Percentiles rank a stretch among this genome's conserved stretches.
Evolutionary conservation across 2,888 invertebrate species (phyloP).

Genomic region (Lymantria dispar): DNA sequence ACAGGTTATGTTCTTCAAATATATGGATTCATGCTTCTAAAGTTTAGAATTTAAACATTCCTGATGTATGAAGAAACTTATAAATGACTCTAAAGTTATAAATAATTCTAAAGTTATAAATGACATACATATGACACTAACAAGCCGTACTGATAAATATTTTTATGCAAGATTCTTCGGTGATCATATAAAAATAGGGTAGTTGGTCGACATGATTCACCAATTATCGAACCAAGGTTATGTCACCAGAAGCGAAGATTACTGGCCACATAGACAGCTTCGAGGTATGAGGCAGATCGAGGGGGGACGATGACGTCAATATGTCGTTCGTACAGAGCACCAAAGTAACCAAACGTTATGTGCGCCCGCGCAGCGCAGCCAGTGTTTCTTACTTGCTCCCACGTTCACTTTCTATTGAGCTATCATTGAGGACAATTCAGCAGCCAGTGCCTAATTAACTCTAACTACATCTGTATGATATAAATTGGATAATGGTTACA

Average conservation of each 20-base stretch:
- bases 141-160: no score
- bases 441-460: conserved; percentile 35
- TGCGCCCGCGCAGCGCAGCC: conserved; percentile 33
- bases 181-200: conserved; percentile 30
- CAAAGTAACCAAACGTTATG: conserved; percentile 16
- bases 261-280: conserved; percentile 15
- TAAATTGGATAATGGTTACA: conserved; percentile 7
- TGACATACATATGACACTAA: no score
- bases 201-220: conserved; percentile 31
- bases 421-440: conserved; percentile 41
- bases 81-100: no score
- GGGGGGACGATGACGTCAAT: conserved; percentile 9
- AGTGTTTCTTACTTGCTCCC: conserved; percentile 38
- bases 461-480: conserved; percentile 13
- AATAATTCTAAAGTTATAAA: no score
- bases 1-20: no score
- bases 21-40: no score
- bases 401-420: conserved; percentile 67
- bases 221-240: conserved; percentile 33
- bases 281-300: no score
- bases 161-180: conserved; percentile 18
- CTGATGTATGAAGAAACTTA: no score
- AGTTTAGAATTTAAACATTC: no score
- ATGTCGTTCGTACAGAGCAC: conserved; percentile 32
- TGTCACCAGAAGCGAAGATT: conserved; percentile 24